A percentile compares a stretch with the other conserved stretches of the same genome.
Evolutionary conservation across 2,113 vertebrate species (phyloP).

Genomic region (Enhydra lutris): DNA sequence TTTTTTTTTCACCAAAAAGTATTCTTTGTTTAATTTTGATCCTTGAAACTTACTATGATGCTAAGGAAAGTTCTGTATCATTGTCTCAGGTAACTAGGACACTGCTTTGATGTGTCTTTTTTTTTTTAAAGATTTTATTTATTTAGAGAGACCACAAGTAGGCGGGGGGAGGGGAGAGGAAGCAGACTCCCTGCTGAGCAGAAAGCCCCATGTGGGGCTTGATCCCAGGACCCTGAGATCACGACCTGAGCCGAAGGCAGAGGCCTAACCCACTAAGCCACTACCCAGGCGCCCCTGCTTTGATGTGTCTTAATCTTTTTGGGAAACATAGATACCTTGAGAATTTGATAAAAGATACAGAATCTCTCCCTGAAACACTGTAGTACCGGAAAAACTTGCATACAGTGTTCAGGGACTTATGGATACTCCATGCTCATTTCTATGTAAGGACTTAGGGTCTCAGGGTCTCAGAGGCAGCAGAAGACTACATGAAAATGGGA

Average conservation of each 20-base stretch:
- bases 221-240: no score
- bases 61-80: neutral
- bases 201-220: no score
- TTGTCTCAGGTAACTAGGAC: neutral
- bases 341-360: neutral
- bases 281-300: neutral
- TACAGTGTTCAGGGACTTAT: neutral
- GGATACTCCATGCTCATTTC: neutral
- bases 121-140: no score
- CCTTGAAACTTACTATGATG: neutral
- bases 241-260: no score
- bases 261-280: no score
- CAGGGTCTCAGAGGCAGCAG: neutral
- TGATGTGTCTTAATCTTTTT: neutral
- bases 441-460: neutral
- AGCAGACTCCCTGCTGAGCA: no score
- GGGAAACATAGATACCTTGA: neutral
- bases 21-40: conserved; percentile 24
- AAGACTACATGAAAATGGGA: neutral
- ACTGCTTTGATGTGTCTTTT: neutral
- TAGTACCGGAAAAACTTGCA: neutral
- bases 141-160: no score
- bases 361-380: neutral
- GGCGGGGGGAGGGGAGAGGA: no score
- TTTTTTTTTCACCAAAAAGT: neutral